Conservation (phyloP, 64 coral and sea anemone species). For the Montipora sp. region DNA sequence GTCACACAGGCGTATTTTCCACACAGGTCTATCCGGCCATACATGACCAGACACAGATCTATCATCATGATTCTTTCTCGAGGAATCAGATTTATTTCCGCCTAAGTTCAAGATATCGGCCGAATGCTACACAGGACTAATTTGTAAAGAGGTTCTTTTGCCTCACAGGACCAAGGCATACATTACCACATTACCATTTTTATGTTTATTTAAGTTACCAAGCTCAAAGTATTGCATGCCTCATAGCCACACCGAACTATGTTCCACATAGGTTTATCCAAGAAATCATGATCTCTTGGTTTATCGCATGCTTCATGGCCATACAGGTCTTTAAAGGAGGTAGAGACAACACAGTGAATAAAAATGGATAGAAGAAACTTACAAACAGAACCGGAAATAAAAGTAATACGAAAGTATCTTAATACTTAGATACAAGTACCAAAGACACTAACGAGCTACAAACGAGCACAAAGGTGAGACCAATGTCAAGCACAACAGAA, state of each 20-base stretch:
- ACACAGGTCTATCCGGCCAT: not conserved
- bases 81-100: not conserved
- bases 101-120: not conserved
- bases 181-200: not conserved
- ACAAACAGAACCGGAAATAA: not conserved
- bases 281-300: no score
- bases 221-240: no score
- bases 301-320: no score
- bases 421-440: not conserved
- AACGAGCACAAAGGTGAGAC: not conserved
- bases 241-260: no score
- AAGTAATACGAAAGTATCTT: not conserved
- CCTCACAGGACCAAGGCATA: not conserved
- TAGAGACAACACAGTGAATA: constrained; percentile 9
- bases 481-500: not conserved
- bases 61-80: not conserved
- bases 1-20: no score
- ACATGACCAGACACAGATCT: not conserved
- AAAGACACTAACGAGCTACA: not conserved
- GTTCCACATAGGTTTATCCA: no score
- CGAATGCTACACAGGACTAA: not conserved
- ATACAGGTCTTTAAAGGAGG: not conserved
- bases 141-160: not conserved
- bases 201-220: no score
- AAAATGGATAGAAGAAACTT: not conserved